These are phyloP conservation scores for Scelioninae gen. 2 DNA, from an alignment of 2,888 invertebrate genomes.

Conservation along the genomic window DNA sequence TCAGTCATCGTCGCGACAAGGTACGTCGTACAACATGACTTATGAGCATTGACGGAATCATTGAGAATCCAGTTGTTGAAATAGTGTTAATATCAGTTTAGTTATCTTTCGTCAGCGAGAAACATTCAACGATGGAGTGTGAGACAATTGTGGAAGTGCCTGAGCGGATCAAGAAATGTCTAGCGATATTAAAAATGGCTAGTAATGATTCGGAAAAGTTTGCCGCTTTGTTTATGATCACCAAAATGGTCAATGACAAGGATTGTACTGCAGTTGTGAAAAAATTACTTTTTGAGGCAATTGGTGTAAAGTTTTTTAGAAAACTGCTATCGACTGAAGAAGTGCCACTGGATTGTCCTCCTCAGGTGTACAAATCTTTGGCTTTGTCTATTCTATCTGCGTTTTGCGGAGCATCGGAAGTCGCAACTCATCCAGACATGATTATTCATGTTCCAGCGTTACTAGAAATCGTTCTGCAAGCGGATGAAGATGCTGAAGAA, in stretches of 20 bases:
- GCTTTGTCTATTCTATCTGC: slow-evolving; percentile 91
- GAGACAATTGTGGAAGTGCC: slow-evolving; percentile 76
- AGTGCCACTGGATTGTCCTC: slow-evolving; percentile 91
- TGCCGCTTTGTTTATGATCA: slow-evolving; percentile 93
- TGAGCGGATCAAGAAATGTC: slow-evolving; percentile 90
- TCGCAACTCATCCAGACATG: slow-evolving; percentile 90
- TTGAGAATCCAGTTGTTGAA: slow-evolving; percentile 34
- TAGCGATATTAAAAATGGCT: slow-evolving; percentile 86
- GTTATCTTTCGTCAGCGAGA: neutral
- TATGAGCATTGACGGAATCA: slow-evolving; percentile 44
- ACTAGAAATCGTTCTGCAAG: slow-evolving; percentile 88
- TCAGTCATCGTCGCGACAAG: slow-evolving; percentile 59
- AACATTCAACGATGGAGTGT: slow-evolving; percentile 47
- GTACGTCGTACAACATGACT: slow-evolving; percentile 45
- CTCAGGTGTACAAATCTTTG: slow-evolving; percentile 92
- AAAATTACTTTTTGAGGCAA: slow-evolving; percentile 89
- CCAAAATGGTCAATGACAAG: slow-evolving; percentile 90
- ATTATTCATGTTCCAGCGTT: slow-evolving; percentile 88
- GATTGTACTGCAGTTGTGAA: slow-evolving; percentile 86
- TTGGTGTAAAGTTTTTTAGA: slow-evolving; percentile 90
- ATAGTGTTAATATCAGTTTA: slow-evolving; percentile 37
- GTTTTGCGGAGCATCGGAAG: slow-evolving; percentile 87
- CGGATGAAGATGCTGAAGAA: slow-evolving; percentile 89
- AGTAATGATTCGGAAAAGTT: slow-evolving; percentile 93
- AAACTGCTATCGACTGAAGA: slow-evolving; percentile 85